phyloP scores from a whole-genome alignment of 2,797 vertebrate species.

The Brachyrhaphis roseni region DNA sequence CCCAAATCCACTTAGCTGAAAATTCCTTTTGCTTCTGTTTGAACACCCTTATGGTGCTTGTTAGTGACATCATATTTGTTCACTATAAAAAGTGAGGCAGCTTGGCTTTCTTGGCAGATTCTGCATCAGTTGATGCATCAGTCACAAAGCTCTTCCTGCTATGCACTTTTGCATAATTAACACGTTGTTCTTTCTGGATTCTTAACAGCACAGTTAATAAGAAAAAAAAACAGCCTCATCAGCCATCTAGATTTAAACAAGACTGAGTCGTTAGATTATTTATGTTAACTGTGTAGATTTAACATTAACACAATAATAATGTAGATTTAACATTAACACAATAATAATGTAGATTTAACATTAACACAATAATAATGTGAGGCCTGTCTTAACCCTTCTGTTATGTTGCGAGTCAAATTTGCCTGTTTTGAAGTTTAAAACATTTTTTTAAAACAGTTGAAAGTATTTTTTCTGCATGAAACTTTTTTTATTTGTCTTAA shows the following conservation, averaged over 20 bases:
- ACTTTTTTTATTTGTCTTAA: too few relatives aligned
- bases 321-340: slow-evolving; percentile 10
- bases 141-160: slow-evolving; percentile 26
- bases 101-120: slow-evolving; percentile 22
- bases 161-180: slow-evolving; percentile 12
- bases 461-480: too few relatives aligned
- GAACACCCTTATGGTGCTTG: not conserved
- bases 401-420: too few relatives aligned
- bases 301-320: not conserved
- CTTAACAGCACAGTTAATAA: slow-evolving; percentile 25
- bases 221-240: slow-evolving; percentile 16
- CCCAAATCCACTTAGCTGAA: not conserved
- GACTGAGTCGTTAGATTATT: slow-evolving; percentile 16
- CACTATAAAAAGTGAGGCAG: slow-evolving; percentile 32
- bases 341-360: slow-evolving; percentile 12
- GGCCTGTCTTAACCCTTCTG: slow-evolving; percentile 13
- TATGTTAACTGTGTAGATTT: slow-evolving; percentile 15
- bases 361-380: not conserved
- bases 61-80: slow-evolving; percentile 23
- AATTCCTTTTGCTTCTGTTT: not conserved
- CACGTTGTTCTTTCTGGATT: slow-evolving; percentile 10
- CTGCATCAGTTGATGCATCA: slow-evolving; percentile 1
- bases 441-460: too few relatives aligned
- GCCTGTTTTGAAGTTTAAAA: too few relatives aligned
- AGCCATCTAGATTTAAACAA: not conserved